Evolutionary conservation across 1,140 invertebrate species (phyloP).

Genomic region (Anastrepha obliqua): DNA sequence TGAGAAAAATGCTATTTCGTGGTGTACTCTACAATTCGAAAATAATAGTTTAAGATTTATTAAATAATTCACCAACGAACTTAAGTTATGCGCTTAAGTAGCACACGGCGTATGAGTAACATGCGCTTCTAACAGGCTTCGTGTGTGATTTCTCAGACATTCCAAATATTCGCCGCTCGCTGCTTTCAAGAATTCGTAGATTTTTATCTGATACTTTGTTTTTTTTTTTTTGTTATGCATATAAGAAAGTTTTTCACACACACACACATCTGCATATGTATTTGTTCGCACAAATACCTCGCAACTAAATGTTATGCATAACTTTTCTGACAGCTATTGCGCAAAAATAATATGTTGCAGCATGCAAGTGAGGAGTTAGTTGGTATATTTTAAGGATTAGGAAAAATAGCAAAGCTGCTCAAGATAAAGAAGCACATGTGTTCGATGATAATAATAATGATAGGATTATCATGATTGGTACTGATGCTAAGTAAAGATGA

Average conservation of each 20-base stretch:
- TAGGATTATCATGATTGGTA: no score
- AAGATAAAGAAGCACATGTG: neutral
- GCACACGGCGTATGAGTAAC: neutral
- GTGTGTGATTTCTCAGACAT: no score
- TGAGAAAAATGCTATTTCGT: no score
- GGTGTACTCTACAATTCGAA: neutral
- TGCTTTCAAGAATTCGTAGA: no score
- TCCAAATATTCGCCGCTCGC: no score
- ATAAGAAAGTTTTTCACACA: neutral
- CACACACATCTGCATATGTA: neutral
- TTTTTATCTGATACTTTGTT: no score
- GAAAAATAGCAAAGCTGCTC: neutral
- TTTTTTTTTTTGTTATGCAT: no score
- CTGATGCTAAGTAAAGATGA: no score
- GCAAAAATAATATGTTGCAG: neutral
- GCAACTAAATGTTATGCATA: constrained; percentile 6
- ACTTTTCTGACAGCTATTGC: constrained; percentile 39
- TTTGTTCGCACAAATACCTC: neutral
- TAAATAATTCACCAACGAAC: no score
- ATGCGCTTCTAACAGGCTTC: neutral
- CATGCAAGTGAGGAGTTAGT: neutral
- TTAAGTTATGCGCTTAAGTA: no score
- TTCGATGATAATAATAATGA: no score
- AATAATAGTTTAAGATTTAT: neutral
- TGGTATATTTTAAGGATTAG: neutral